Evolutionary conservation across 2,797 vertebrate genomes (phyloP).

Genomic region (Lacerta agilis): DNA sequence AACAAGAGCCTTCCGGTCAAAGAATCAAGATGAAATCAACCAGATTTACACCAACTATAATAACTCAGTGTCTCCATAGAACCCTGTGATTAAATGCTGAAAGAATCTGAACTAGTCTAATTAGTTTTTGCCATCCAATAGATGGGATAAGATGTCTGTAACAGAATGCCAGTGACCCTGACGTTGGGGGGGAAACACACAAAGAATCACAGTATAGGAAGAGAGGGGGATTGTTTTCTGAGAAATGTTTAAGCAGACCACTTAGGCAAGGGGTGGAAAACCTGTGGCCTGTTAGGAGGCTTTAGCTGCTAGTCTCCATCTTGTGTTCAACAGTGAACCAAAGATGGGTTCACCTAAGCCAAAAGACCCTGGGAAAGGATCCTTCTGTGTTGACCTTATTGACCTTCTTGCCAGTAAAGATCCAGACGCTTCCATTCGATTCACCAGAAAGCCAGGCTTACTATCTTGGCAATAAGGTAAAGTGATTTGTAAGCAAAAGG

Average conservation of each 20-base stretch:
- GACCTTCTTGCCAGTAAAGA: no score
- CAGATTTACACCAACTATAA: not conserved
- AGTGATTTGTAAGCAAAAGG: no score
- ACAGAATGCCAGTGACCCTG: not conserved
- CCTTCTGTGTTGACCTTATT: no score
- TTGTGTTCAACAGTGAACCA: no score
- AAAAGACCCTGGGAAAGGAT: no score
- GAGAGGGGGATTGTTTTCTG: not conserved
- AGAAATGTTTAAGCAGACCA: not conserved
- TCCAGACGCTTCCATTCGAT: no score
- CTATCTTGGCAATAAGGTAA: no score
- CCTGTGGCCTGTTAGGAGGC: no score
- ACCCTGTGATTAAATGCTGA: not conserved
- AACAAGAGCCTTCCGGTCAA: not conserved
- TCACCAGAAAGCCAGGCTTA: no score
- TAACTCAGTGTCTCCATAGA: not conserved
- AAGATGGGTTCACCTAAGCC: no score
- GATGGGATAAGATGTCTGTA: slow-evolving; percentile 3
- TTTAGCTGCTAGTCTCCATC: no score
- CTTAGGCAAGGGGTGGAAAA: no score
- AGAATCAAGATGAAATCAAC: not conserved
- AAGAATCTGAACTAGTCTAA: slow-evolving; percentile 6
- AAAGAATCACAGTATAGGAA: not conserved
- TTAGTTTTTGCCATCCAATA: not conserved
- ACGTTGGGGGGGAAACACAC: not conserved